Percentiles rank a stretch among this genome's conserved stretches.
Conservation (phyloP, 2,113 vertebrate genomes). For the Sarotherodon lohbergeri region DNA sequence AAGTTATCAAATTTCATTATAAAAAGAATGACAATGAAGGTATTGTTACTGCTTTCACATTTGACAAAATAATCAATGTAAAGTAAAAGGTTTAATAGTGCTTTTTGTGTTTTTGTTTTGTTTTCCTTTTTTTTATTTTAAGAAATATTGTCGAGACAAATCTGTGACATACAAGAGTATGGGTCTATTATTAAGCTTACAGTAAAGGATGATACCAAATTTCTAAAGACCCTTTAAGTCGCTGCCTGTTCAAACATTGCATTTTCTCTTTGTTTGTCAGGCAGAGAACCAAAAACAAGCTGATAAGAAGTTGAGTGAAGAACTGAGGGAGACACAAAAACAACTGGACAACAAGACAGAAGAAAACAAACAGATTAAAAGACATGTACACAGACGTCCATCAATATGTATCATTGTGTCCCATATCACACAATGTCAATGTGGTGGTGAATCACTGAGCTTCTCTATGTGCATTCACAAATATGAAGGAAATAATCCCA, state of each 20-base stretch:
- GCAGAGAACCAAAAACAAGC: not conserved
- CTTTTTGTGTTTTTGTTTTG: fast-evolving
- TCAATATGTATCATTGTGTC: not conserved
- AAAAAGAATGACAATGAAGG: not conserved
- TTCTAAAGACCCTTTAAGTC: not conserved
- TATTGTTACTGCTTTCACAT: not conserved
- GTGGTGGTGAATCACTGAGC: not conserved
- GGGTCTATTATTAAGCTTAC: fast-evolving
- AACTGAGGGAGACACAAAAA: not conserved
- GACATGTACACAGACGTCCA: not conserved
- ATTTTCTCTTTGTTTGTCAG: not conserved
- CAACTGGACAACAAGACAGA: not conserved
- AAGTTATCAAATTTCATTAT: not conserved
- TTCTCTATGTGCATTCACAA: not conserved
- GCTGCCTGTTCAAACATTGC: fast-evolving
- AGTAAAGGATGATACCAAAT: not conserved
- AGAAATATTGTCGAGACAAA: not conserved
- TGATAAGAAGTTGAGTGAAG: not conserved
- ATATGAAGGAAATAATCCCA: not conserved
- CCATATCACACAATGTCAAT: fast-evolving
- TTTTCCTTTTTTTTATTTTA: fast-evolving
- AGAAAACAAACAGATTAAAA: fast-evolving
- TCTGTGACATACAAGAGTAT: not conserved
- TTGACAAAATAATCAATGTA: fast-evolving
- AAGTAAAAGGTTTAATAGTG: fast-evolving